Conservation (phyloP, 1,140 invertebrate species). For the Microplitis mediator region DNA sequence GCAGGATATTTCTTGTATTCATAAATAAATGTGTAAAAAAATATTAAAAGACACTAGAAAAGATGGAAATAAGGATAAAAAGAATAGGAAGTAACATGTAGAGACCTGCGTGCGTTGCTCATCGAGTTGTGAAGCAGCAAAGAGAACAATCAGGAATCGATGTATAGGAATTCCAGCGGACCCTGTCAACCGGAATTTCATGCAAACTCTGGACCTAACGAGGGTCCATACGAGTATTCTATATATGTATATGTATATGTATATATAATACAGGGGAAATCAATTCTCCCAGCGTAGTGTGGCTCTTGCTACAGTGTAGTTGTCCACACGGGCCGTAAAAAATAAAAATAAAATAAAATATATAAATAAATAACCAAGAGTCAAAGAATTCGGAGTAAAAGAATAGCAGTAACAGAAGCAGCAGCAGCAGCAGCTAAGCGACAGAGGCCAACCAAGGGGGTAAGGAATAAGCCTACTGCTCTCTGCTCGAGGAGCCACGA, state of each 20-base stretch:
- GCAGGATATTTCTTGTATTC: too few relatives aligned
- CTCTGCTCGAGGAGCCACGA: constrained; percentile 8
- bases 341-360: constrained; percentile 11
- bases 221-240: not conserved
- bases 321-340: not conserved
- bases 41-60: too few relatives aligned
- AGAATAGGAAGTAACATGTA: not conserved
- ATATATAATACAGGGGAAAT: constrained; percentile 14
- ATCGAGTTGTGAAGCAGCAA: not conserved
- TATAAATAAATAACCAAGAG: constrained; percentile 13
- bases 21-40: too few relatives aligned
- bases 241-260: not conserved
- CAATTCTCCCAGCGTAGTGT: constrained; percentile 25
- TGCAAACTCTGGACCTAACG: constrained; percentile 27
- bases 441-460: not conserved
- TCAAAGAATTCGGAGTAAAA: constrained; percentile 24
- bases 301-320: not conserved
- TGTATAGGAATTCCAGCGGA: constrained; percentile 18
- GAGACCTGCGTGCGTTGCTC: not conserved
- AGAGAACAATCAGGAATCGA: constrained; percentile 21
- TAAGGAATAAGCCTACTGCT: constrained; percentile 4
- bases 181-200: constrained; percentile 20
- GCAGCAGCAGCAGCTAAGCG: constrained; percentile 7
- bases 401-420: constrained; percentile 11
- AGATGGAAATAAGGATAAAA: not conserved